Evolutionary conservation across 1,140 invertebrate genomes (phyloP), one percentile per base, ranked within the genome.

Genomic region (Eupristina koningsbergeri): DNA sequence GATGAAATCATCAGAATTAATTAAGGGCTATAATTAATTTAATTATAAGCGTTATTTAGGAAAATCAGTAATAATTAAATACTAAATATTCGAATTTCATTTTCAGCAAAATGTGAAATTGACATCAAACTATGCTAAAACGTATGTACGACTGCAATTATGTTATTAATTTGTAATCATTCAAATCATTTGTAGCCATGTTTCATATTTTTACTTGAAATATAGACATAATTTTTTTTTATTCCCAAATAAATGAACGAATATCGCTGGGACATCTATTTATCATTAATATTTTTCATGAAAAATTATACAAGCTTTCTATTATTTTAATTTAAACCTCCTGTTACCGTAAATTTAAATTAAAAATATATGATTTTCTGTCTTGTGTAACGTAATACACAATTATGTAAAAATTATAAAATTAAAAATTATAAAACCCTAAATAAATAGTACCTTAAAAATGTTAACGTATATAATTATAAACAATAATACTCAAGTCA

Each of bases 141-240:
- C 83, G 83, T 84, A 84, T 84, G 83, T 84, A 84, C 78, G 41
- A 84, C 83, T 80, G 67, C 78, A 53, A 74, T n/a, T 82, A 67
- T 36, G 17, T 47, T 75, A 47, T 53, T 78, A 77, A 77, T 61
- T 17, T 41, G 39, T 71, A 41, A 71, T 41, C 22, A 71, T n/a
- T 71, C 41, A n/a, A 41, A 71, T 71, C 41, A 71, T 71, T 71
- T 17, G 9, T 71, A 41, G 36, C n/a, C 3, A 19, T 41, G 7
- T 71, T 71, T 41, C 41, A 19, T 69, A 26, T 22, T 71, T 50
- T 41, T 26, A 17, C 41, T 41, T 9, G 41, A n/a, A 17, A 67
- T 36, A 67, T 7, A 67, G 19, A 58, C 53, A 58, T 26, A 1
- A 5, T 5, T 26, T 26, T 58, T 1, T n/a, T n/a, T n/a, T n/a